Percentiles rank a stretch among this genome's conserved stretches.
These are phyloP conservation scores for Epinotia ramella DNA, from an alignment of 2,888 invertebrate genomes.

Conservation along the genomic window DNA sequence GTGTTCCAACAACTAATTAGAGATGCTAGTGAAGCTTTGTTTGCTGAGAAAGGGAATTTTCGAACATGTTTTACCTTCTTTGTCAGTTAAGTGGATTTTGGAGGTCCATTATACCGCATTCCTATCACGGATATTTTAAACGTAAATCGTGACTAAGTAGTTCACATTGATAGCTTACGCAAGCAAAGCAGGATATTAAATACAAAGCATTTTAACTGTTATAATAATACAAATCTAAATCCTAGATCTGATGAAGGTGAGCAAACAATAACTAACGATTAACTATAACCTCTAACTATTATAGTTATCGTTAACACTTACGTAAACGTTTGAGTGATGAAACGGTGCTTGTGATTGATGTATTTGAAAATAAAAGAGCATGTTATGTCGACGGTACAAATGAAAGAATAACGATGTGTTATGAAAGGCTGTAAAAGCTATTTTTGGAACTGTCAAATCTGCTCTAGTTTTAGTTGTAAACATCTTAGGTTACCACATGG, in stretches of 20 bases:
- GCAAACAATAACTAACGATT: slow-evolving; percentile 44
- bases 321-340: slow-evolving; percentile 45
- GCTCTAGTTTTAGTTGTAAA: slow-evolving; percentile 37
- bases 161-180: slow-evolving; percentile 36
- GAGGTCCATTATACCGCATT: slow-evolving; percentile 38
- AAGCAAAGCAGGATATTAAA: slow-evolving; percentile 21
- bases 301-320: slow-evolving; percentile 48
- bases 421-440: slow-evolving; percentile 43
- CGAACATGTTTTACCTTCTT: slow-evolving; percentile 37
- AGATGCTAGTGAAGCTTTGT: slow-evolving; percentile 42
- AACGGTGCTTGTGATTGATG: slow-evolving; percentile 40
- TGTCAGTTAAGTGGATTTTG: slow-evolving; percentile 22
- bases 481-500: slow-evolving; percentile 14
- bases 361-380: slow-evolving; percentile 45
- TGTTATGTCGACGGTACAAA: slow-evolving; percentile 45
- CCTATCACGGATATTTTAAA: slow-evolving; percentile 29
- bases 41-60: slow-evolving; percentile 35
- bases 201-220: slow-evolving; percentile 14
- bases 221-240: slow-evolving; percentile 20
- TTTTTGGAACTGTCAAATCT: slow-evolving; percentile 41
- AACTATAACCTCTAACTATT: slow-evolving; percentile 49
- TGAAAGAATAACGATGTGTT: slow-evolving; percentile 45
- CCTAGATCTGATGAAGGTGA: slow-evolving; percentile 25
- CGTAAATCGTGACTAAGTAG: slow-evolving; percentile 27
- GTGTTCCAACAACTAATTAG: slow-evolving; percentile 40